These are phyloP conservation scores for Operophtera brumata DNA, from an alignment of 2,888 invertebrate genomes.

Conservation along the genomic window DNA sequence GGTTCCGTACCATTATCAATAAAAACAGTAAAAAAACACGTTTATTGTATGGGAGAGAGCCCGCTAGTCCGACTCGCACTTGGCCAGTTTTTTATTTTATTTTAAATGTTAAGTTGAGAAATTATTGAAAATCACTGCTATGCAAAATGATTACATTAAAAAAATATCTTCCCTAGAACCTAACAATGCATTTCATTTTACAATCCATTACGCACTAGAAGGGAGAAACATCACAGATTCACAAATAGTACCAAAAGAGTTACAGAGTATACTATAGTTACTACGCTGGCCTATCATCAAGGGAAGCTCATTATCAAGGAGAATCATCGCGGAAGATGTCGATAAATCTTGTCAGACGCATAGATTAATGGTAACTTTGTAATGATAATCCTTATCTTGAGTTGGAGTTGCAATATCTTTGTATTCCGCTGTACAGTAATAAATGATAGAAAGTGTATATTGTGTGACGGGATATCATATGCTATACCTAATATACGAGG, in stretches of 20 bases:
- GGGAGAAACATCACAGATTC: conserved; percentile 16
- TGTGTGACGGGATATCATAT: too few relatives aligned
- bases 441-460: too few relatives aligned
- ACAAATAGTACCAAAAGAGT: not conserved
- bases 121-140: too few relatives aligned
- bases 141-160: not conserved
- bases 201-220: conserved; percentile 28
- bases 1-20: too few relatives aligned
- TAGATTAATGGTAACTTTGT: conserved; percentile 34
- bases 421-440: too few relatives aligned
- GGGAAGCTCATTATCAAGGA: conserved; percentile 46
- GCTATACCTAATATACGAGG: too few relatives aligned
- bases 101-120: not conserved
- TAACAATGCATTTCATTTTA: conserved; percentile 26
- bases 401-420: not conserved
- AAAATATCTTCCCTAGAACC: not conserved
- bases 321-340: conserved; percentile 54
- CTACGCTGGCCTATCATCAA: conserved; percentile 26
- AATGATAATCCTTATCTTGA: conserved; percentile 43
- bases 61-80: too few relatives aligned
- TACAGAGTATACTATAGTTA: not conserved
- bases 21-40: too few relatives aligned
- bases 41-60: too few relatives aligned
- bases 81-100: too few relatives aligned
- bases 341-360: conserved; percentile 54